These are phyloP conservation scores for Gortyna flavago DNA, from an alignment of 2,888 invertebrate species.

Conservation along the genomic window DNA sequence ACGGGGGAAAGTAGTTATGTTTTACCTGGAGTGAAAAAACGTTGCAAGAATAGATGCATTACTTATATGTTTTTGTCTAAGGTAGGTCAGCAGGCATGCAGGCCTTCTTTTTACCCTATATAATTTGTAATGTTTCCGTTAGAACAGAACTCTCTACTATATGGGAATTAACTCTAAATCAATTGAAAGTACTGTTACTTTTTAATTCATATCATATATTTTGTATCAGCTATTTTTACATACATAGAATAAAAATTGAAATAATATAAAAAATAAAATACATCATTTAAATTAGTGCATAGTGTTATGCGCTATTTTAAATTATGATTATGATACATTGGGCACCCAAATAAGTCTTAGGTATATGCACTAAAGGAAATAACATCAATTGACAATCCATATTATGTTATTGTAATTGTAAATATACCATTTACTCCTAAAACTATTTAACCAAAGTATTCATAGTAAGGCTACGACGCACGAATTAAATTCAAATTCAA, in stretches of 20 bases:
- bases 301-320: conserved; percentile 38
- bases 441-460: conserved; percentile 58
- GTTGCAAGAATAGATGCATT: neutral
- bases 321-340: conserved; percentile 52
- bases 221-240: conserved; percentile 55
- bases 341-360: conserved; percentile 48
- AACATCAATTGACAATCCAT: conserved; percentile 60
- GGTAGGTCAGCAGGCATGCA: neutral
- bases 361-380: conserved; percentile 49
- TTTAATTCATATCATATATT: conserved; percentile 63
- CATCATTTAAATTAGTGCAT: neutral
- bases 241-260: conserved; percentile 48
- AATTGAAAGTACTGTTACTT: conserved; percentile 31
- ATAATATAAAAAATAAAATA: conserved; percentile 52
- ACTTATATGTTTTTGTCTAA: neutral
- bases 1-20: neutral
- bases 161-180: neutral
- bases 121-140: neutral
- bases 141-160: neutral
- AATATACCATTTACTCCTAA: conserved; percentile 60
- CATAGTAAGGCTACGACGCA: conserved; percentile 53
- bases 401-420: conserved; percentile 50
- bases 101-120: neutral
- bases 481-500: conserved; percentile 51
- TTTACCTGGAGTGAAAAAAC: neutral